Percentiles rank a stretch among this genome's conserved stretches.
phyloP scores from a whole-genome alignment of 1,140 invertebrate genomes.

The Pectinophora gossypiella region DNA sequence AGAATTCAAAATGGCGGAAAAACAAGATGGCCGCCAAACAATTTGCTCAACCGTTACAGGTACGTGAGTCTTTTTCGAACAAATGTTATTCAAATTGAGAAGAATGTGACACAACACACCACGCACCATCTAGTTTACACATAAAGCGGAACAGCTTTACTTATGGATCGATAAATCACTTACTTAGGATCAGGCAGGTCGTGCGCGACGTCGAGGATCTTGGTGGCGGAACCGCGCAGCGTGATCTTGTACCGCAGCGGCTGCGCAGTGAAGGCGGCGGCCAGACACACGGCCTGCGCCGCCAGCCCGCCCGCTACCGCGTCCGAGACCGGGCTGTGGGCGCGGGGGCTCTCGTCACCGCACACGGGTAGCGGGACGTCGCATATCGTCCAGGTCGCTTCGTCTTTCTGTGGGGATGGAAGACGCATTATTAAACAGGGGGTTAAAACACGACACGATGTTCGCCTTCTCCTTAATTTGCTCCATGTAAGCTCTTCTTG shows the following conservation, averaged over 20 bases:
- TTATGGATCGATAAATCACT: slow-evolving; percentile 26
- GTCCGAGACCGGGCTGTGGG: slow-evolving; percentile 35
- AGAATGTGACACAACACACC: too few species aligned
- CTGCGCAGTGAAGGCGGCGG: slow-evolving; percentile 24
- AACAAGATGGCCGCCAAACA: too few species aligned
- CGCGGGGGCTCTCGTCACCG: slow-evolving; percentile 42
- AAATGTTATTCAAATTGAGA: too few species aligned
- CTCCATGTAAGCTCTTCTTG: too few species aligned
- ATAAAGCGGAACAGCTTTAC: too few species aligned
- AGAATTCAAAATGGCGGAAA: too few species aligned
- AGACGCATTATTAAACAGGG: too few species aligned
- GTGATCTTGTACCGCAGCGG: slow-evolving; percentile 61
- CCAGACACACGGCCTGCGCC: slow-evolving; percentile 47
- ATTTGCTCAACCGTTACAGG: too few species aligned
- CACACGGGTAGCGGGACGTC: slow-evolving; percentile 56
- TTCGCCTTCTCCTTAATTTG: too few species aligned
- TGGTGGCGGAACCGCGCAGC: slow-evolving; percentile 53
- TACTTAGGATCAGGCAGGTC: slow-evolving; percentile 61
- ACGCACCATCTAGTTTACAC: too few species aligned
- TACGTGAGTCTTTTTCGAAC: too few species aligned
- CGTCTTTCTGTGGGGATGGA: slow-evolving; percentile 31
- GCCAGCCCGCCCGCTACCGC: slow-evolving; percentile 54
- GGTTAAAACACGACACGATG: too few species aligned
- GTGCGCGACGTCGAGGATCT: slow-evolving; percentile 55
- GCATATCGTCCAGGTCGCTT: slow-evolving; percentile 45